Evolutionary conservation across 2,113 vertebrate genomes (phyloP).

Genomic region (Pygoscelis adeliae): DNA sequence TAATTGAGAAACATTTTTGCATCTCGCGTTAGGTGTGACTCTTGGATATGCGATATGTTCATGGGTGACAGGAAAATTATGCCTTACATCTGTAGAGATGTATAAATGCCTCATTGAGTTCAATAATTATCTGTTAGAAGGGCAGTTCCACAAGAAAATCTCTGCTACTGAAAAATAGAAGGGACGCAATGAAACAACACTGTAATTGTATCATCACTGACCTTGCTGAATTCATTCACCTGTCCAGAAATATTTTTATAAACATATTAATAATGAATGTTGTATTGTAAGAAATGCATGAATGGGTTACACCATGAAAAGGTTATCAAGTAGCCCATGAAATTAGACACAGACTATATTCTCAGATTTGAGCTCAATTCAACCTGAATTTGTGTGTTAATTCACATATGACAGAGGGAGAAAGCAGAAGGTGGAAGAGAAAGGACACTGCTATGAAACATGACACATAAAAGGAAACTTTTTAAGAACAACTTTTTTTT

Average conservation of each 20-base stretch:
- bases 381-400: background rate
- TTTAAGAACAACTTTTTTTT: background rate
- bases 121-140: conserved; percentile 38
- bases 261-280: background rate
- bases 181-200: background rate
- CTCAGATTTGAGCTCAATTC: background rate
- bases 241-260: background rate
- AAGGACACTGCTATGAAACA: background rate
- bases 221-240: background rate
- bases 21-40: background rate
- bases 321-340: background rate
- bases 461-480: background rate
- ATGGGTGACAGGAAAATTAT: conserved; percentile 41
- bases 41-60: background rate
- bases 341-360: background rate
- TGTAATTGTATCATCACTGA: background rate
- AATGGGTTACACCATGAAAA: background rate
- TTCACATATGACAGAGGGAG: background rate
- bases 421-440: background rate
- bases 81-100: conserved; percentile 18
- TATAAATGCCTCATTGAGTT: conserved; percentile 43
- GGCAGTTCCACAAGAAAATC: background rate
- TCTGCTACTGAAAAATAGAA: background rate
- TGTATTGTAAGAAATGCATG: background rate
- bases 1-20: conserved; percentile 48